Base-by-base conservation (phyloP, 2,113 vertebrate species). In the Dasyornis broadbenti region DNA sequence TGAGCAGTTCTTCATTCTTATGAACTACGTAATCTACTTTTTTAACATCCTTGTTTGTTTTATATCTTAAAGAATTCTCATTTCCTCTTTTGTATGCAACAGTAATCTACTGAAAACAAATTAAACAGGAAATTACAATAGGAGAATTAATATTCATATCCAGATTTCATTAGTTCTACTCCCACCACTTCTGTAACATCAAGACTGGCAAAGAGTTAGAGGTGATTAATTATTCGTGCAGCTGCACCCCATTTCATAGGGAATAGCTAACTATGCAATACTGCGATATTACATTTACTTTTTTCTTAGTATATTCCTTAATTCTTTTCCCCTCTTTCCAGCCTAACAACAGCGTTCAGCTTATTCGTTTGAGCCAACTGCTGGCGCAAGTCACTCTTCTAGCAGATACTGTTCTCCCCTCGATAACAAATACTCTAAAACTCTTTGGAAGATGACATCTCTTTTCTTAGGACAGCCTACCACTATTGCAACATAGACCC, bases 71-170 rank as follows among this genome's bases (percentile, higher is more conserved):
- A 80, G 75, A 77, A 90, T 9, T 44, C 57, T 87, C 4, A 8
- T 94, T 91, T 94, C 64, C 78, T 85, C 44, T 68, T 92, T 72
- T 42, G 33, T 53, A 65, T 91, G 45, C 63, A 85, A 59, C 33
- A 68, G 57, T 82, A 68, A 33, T 44, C 82, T 82, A 50, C 40
- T 5, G 4, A 88, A 90, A 65, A 57, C 26, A 86, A 88, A 93
- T 82, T 71, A 88, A 80, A 93, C 22, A 83, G 45, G 79, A 94
- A 88, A 93, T 65, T 86, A 77, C 31, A 80, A 82, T 82, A 80
- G 49, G 11, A 68, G 45, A 80, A 85, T 91, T 96, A 94, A 92
- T 95, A 93, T 33, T 45, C 59, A 53, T 39, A 61, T 30, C 54
- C 60, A 75, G 53, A 80, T 92, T 68, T 53, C 39, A 88, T 80